These are phyloP conservation scores for Pomatorhinus ruficollis DNA, from an alignment of 2,113 vertebrate genomes.

Conservation along the genomic window DNA sequence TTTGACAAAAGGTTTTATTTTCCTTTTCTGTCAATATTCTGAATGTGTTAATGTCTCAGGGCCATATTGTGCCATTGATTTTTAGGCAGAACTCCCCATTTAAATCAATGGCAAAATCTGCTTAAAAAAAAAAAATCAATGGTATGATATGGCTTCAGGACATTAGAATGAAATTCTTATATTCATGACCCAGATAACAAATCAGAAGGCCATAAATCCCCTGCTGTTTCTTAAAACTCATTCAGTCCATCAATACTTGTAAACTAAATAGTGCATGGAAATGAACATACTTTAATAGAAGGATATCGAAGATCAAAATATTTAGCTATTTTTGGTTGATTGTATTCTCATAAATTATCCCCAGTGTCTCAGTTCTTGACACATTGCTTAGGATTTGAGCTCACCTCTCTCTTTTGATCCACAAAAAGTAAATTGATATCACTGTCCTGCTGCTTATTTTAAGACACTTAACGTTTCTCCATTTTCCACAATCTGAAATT, in stretches of 20 bases:
- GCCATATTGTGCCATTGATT: constrained; percentile 61
- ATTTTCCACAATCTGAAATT: neutral
- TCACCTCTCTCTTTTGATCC: neutral
- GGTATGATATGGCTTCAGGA: constrained; percentile 40
- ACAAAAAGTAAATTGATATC: neutral
- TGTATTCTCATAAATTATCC: neutral
- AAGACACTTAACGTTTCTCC: neutral
- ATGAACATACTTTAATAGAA: constrained; percentile 4
- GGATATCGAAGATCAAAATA: neutral
- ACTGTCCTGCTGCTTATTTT: neutral
- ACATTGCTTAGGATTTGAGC: neutral
- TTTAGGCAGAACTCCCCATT: constrained; percentile 57
- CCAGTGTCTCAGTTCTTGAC: neutral
- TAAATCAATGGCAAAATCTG: constrained; percentile 65
- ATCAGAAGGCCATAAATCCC: neutral
- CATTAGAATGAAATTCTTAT: constrained; percentile 62
- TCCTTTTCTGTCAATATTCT: constrained; percentile 49
- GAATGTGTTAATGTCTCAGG: constrained; percentile 55
- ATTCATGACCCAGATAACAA: constrained; percentile 64
- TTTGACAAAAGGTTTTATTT: constrained; percentile 50
- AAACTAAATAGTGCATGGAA: constrained; percentile 36
- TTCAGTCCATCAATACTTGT: constrained; percentile 35
- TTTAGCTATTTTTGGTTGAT: constrained; percentile 14
- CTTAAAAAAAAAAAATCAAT: constrained; percentile 67
- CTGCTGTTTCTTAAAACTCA: constrained; percentile 49